A percentile compares a stretch with the other conserved stretches of the same genome.
Evolutionary conservation across 53 echinoderm and acorn worm species (phyloP).

Genomic region (Antedon mediterranea): DNA sequence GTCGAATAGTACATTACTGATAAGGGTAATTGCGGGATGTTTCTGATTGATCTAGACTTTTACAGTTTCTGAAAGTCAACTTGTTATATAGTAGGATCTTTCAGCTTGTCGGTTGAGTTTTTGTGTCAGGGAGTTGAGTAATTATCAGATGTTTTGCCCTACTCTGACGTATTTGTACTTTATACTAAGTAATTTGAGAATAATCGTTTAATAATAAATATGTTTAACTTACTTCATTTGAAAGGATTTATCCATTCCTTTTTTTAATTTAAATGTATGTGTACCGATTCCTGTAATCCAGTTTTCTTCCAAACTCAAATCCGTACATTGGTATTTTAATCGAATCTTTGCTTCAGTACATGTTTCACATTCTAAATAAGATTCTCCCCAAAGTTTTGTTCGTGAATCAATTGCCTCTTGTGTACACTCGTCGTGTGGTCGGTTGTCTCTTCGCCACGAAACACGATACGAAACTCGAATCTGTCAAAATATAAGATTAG

Average conservation of each 20-base stretch:
- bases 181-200: too few species aligned
- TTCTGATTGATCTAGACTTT: too few species aligned
- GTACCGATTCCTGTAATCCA: slow-evolving; percentile 5
- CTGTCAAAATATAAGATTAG: not conserved
- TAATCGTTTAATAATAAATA: too few species aligned
- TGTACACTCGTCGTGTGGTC: not conserved
- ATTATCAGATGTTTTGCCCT: too few species aligned
- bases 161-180: too few species aligned
- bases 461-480: not conserved
- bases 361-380: not conserved
- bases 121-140: too few species aligned
- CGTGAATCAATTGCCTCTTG: not conserved
- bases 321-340: slow-evolving; percentile 4
- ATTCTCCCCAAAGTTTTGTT: not conserved
- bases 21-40: too few species aligned
- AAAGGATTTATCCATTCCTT: not conserved
- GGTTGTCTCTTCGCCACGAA: not conserved
- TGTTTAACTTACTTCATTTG: not conserved
- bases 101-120: too few species aligned
- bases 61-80: too few species aligned
- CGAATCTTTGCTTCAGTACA: not conserved
- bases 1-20: too few species aligned
- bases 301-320: slow-evolving; percentile 4
- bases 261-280: not conserved
- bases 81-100: too few species aligned